Base-by-base conservation (phyloP, 2,888 invertebrate genomes). In the Calephelis perditalis region DNA sequence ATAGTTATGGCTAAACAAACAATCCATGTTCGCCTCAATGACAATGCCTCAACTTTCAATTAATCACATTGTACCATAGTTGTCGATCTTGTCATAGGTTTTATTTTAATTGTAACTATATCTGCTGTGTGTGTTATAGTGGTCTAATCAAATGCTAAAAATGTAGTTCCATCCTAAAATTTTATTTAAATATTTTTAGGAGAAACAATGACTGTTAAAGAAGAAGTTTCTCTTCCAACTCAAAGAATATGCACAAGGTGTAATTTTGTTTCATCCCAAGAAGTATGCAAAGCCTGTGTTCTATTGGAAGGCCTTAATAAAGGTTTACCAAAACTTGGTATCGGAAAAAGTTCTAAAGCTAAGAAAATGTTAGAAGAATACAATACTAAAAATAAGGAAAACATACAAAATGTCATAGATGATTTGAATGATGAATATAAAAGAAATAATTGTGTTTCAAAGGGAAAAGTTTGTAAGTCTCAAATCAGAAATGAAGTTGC, bases 231-330 rank as follows among this genome's bases (percentile, higher is more conserved):
- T 73, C 92, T 97, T 79, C 98, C 98, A 0, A 92, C 93, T 47
- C 94, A 96, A 73, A 94, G 95, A 60, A 93, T 91, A 56, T 99
- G 99, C 79, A 90, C 91, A 7, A 92, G 96, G 55, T 99, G 99
- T 85, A 96, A 96, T 40, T 99, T 96, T 82, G 94, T 96, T 0
- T 96, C 96, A 0, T 99, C 99, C 65, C 98, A 99, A 78, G 93
- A 94, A 71, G 93, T 99, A 5, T 99, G 99, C 81, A 99, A 99
- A 82, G 99, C 99, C 0, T 99, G 99, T 81, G 94, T 98, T 0
- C 91, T 99, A 62, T 87, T 99, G 5, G 98, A 99, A 88, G 99
- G 99, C 1, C 91, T 99, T 2, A 99, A 99, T 82, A 93, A 95
- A 84, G 99, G 99, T 2, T 83, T 97, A 56, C 98, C 99, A 0